Base-by-base conservation (phyloP, 1,140 invertebrate species). In the Sitodiplosis mosellana region DNA sequence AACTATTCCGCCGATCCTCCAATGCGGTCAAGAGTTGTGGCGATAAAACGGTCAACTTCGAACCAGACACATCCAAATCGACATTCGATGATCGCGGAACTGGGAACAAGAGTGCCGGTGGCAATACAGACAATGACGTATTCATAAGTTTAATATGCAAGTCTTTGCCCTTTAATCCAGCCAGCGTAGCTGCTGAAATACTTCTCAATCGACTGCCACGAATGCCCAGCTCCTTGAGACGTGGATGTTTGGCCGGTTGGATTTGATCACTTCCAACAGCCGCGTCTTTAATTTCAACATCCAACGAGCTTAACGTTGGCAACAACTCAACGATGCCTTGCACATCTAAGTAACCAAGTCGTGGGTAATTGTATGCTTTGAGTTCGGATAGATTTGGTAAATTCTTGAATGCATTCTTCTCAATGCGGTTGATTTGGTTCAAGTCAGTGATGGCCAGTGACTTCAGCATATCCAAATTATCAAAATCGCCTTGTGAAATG, bases 41-140 rank as follows among this genome's bases (percentile, higher is more conserved):
- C 46, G 80, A 75, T 2, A 92, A 58, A 1, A 78, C 83, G 5
- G 72, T 71, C 37, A 93, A 68, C 58, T 81, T 78, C 56, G 79
- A 87, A 10, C 81, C 80, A n/a, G 74, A 70, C 1, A 92, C 71
- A 58, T 90, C 81, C 1, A 92, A 67, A 7, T 68, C 74, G 15
- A 92, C 76, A 48, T 77, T 73, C 0, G 83, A 86, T 3, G 87
- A 92, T 55, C 86, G 73, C 1, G 89, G 89, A n/a, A 93, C 73
- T 0, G 87, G 84, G 55, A 90, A 87, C 45, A 93, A 75, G 18
- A 92, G 58, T 1, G 85, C 78, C 5, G 83, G 78, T 2, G 85
- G 84, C 49, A 92, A 67, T 1, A 71, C 67, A 22, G 74, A 75
- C 2, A 92, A 59, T 1, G 83, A 87, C 2, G 87, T 90, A 56